These are phyloP conservation scores for Eciton burchellii DNA, from an alignment of 1,140 invertebrate genomes.

Conservation along the genomic window DNA sequence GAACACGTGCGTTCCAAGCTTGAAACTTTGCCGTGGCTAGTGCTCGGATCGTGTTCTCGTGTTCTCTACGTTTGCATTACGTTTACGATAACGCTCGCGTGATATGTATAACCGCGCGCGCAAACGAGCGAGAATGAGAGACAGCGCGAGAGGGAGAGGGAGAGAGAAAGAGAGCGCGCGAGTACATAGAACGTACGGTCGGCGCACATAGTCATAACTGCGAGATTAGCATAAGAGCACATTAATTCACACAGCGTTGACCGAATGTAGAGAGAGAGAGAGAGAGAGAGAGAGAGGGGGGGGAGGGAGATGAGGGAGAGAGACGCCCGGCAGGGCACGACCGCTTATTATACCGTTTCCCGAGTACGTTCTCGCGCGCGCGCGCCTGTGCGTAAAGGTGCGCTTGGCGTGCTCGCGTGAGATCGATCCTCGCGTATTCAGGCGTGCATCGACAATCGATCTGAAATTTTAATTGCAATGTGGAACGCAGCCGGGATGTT, in stretches of 20 bases:
- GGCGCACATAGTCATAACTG: slow-evolving; percentile 35
- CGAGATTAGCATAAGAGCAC: slow-evolving; percentile 58
- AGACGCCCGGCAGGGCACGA: slow-evolving; percentile 4
- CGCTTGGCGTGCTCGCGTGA: slow-evolving; percentile 14
- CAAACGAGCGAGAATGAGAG: slow-evolving; percentile 46
- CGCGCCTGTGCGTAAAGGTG: not conserved
- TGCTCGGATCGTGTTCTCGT: slow-evolving; percentile 13
- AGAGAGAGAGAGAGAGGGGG: not conserved
- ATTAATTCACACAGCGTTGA: slow-evolving; percentile 56
- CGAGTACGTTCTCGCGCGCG: not conserved
- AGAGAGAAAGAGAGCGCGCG: not conserved
- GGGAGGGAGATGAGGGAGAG: not conserved
- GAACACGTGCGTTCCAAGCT: slow-evolving; percentile 7
- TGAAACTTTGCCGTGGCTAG: slow-evolving; percentile 26
- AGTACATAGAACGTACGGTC: slow-evolving; percentile 30
- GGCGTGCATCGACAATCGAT: slow-evolving; percentile 54
- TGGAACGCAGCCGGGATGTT: not conserved
- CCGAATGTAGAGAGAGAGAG: not conserved
- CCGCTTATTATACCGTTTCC: slow-evolving; percentile 48
- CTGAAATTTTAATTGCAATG: slow-evolving; percentile 59
- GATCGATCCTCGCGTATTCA: slow-evolving; percentile 47
- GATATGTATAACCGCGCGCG: slow-evolving; percentile 34
- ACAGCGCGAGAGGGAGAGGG: no score
- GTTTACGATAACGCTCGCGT: slow-evolving; percentile 45
- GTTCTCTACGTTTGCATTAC: slow-evolving; percentile 39